Percentiles rank a stretch among this genome's conserved stretches.
Conservation (phyloP, 2,888 invertebrate species). For the Cloeon dipterum region DNA sequence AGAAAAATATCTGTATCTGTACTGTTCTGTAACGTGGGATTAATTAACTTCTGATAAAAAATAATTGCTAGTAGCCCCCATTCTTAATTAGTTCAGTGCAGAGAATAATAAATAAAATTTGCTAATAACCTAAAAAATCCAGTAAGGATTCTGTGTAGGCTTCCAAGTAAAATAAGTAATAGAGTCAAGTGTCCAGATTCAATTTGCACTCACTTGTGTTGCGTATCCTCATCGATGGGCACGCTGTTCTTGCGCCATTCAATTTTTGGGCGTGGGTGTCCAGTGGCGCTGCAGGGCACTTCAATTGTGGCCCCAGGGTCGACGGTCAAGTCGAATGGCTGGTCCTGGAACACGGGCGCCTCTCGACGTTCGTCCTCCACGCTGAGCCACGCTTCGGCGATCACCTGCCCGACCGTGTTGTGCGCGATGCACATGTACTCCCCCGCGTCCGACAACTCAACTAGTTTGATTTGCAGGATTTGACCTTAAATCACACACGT, state of each 20-base stretch:
- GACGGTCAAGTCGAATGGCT: slow-evolving; percentile 54
- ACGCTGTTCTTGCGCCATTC: slow-evolving; percentile 71
- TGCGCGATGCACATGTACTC: slow-evolving; percentile 56
- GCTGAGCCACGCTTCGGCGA: slow-evolving; percentile 13
- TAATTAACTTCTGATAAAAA: too few relatives aligned
- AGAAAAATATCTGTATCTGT: too few relatives aligned
- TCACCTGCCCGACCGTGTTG: slow-evolving; percentile 38
- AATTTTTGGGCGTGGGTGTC: slow-evolving; percentile 48
- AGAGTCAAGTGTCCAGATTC: too few relatives aligned
- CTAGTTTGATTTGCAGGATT: slow-evolving; percentile 34
- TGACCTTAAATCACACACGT: slow-evolving; percentile 12
- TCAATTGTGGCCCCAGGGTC: slow-evolving; percentile 50
- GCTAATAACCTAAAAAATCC: too few relatives aligned
- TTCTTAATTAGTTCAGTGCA: too few relatives aligned
- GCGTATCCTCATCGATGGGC: slow-evolving; percentile 13
- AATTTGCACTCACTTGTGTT: slow-evolving; percentile 13
- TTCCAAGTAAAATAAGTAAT: too few relatives aligned
- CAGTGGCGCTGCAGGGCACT: slow-evolving; percentile 63
- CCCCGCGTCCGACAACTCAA: slow-evolving; percentile 45
- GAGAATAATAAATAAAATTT: too few relatives aligned
- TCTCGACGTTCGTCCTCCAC: slow-evolving; percentile 13
- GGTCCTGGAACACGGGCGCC: slow-evolving; percentile 37
- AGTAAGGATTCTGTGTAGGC: too few relatives aligned
- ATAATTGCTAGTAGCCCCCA: too few relatives aligned
- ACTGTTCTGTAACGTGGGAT: too few relatives aligned